Evolutionary conservation across 2,113 vertebrate genomes (phyloP), one percentile per base, ranked within the genome.

Genomic region (Sapayoa aenigma): DNA sequence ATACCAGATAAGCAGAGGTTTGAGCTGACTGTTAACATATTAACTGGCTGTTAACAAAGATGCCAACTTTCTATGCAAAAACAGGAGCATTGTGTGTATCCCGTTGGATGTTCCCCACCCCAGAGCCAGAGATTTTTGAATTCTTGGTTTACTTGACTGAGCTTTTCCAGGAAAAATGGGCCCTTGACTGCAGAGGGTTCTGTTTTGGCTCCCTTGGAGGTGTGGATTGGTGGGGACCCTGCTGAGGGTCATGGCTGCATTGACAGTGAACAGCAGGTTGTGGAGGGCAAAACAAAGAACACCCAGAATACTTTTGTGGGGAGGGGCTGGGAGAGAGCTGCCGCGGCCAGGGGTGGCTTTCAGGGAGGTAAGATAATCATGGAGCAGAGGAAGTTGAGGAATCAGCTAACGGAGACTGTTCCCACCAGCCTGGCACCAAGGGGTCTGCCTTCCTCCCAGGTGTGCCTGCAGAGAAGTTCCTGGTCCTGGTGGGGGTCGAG

Each of bases 61-160:
- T n/a, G n/a, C n/a, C n/a, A n/a, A n/a, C n/a, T n/a, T n/a, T 1
- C 12, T 28, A 47, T 49, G 31, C 44, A 1, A 1, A 3, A 33
- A 22, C 37, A 15, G 46, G 7, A 39, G 60, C n/a, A 0, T 46
- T 6, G 52, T 1, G 37, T 28, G 37, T 5, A 42, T 31, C 21
- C 35, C 22, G 0, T 4, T 31, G 53, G 19, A 30, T 6, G 33
- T 22, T 11, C 75, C 20, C 49, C 25, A 68, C 52, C 35, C 28
- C 22, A 14, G 14, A 39, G 63, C 12, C 65, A 11, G 19, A 10
- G 8, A 11, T 30, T 74, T 14, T 9, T 53, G 86, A 37, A 20
- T 24, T 53, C 39, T 25, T 4, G n/a, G 53, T 14, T 44, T 6
- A 0, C 16, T 12, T 5, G 53, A 47, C n/a, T 25, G 41, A 55